Evolutionary conservation across 2,113 vertebrate species (phyloP).

Genomic region (Macaca mulatta): DNA sequence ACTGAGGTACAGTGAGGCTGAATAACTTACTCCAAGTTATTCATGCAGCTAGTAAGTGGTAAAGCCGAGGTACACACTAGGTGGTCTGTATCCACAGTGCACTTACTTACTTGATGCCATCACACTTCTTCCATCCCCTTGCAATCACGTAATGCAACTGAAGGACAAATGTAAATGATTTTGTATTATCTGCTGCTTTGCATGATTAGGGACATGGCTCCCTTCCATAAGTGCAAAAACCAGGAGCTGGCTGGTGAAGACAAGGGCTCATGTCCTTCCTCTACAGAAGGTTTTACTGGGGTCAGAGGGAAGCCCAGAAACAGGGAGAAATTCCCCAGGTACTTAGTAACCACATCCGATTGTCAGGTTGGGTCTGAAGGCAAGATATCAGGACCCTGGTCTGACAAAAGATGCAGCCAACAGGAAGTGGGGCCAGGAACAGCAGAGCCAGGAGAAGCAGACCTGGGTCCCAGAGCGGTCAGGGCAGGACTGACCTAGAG

Average conservation of each 20-base stretch:
- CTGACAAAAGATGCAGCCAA: background rate
- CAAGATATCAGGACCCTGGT: rapidly evolving
- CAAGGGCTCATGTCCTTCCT: background rate
- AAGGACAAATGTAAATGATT: conserved; percentile 2
- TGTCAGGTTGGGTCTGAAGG: background rate
- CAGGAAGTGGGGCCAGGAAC: background rate
- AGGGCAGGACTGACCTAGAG: background rate
- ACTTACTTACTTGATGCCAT: background rate
- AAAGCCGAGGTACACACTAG: background rate
- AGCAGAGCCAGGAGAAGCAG: background rate
- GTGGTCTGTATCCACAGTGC: background rate
- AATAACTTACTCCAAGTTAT: background rate
- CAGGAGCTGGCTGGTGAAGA: background rate
- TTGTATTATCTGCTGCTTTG: conserved; percentile 22
- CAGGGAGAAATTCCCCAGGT: background rate
- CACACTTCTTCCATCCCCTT: background rate
- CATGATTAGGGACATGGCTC: conserved; percentile 30
- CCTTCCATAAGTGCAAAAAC: background rate
- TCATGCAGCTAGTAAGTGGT: background rate
- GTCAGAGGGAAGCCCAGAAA: background rate
- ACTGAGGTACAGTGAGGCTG: background rate
- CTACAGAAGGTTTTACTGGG: background rate
- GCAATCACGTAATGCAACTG: background rate
- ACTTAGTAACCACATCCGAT: background rate
- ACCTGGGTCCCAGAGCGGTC: rapidly evolving